Percentiles rank a stretch among this genome's conserved stretches.
Conservation (phyloP, 2,888 invertebrate species). For the Glyphotaelius pellucidus region DNA sequence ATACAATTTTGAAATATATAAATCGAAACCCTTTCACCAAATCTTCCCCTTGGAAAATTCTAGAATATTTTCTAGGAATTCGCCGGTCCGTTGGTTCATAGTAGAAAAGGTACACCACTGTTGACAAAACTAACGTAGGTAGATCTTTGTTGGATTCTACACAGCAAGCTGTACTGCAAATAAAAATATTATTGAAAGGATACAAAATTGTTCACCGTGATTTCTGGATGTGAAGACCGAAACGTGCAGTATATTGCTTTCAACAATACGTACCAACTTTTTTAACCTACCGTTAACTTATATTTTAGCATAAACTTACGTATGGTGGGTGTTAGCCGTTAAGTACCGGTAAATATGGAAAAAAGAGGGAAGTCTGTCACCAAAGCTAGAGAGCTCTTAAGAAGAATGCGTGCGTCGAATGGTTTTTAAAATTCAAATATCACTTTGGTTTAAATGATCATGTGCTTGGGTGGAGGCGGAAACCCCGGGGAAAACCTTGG, state of each 20-base stretch:
- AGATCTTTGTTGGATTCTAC: not conserved
- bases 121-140: not conserved
- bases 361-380: no score
- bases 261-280: not conserved
- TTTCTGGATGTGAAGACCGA: not conserved
- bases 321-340: no score
- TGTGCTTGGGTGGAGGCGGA: no score
- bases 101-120: not conserved
- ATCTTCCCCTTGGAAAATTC: not conserved
- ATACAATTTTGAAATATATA: not conserved
- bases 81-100: not conserved
- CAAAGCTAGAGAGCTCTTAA: no score
- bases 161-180: not conserved
- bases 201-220: not conserved
- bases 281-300: not conserved
- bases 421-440: no score
- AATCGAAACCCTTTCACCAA: not conserved
- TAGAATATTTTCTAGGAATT: not conserved
- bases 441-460: no score
- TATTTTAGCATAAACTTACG: not conserved
- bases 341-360: no score
- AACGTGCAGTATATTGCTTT: not conserved
- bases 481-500: no score
- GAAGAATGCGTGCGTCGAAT: no score
- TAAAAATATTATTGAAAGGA: not conserved